These are phyloP conservation scores for Bombus turneri DNA, from an alignment of 1,140 invertebrate genomes.

Conservation along the genomic window DNA sequence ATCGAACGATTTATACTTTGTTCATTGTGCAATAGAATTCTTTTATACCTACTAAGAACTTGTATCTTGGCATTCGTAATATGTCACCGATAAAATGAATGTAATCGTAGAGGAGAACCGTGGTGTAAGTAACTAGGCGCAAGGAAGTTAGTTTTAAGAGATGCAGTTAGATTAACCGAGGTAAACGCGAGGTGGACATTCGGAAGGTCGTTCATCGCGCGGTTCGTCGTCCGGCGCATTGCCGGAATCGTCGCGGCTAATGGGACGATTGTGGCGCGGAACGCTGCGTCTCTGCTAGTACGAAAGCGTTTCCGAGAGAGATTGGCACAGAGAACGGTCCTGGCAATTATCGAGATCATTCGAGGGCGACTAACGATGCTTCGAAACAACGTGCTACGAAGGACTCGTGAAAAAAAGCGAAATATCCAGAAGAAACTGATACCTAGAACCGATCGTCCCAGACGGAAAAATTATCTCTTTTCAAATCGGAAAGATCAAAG, in stretches of 20 bases:
- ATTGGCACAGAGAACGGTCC: slow-evolving; percentile 32
- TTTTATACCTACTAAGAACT: too few species aligned
- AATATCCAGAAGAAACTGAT: neutral
- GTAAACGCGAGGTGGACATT: slow-evolving; percentile 46
- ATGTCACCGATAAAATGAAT: neutral
- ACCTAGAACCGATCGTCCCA: neutral
- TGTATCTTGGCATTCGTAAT: neutral
- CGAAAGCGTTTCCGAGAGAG: slow-evolving; percentile 30
- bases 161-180: slow-evolving; percentile 44
- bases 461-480: neutral
- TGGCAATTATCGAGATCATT: slow-evolving; percentile 53
- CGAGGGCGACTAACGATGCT: slow-evolving; percentile 29
- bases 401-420: slow-evolving; percentile 10
- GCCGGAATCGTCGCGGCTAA: slow-evolving; percentile 68
- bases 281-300: slow-evolving; percentile 7
- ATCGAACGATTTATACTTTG: too few species aligned
- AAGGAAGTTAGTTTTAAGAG: slow-evolving; percentile 9
- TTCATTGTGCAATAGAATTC: too few species aligned
- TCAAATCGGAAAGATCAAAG: neutral
- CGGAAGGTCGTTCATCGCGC: slow-evolving; percentile 66
- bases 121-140: neutral
- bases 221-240: slow-evolving; percentile 58
- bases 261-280: slow-evolving; percentile 55
- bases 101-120: neutral
- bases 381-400: slow-evolving; percentile 17